Evolutionary conservation across 2,888 invertebrate species (phyloP).

Genomic region (Piscicola geometra): DNA sequence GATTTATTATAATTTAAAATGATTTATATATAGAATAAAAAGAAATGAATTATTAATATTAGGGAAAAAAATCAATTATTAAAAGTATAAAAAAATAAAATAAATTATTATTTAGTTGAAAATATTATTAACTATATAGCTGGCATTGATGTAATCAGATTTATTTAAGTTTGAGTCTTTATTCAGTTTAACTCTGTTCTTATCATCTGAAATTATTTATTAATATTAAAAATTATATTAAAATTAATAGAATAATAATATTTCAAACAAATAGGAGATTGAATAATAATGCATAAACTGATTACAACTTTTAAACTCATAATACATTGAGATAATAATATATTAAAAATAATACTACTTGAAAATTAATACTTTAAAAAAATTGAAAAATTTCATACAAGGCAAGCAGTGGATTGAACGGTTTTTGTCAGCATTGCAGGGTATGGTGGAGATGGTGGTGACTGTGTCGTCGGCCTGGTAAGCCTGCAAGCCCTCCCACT

Average conservation of each 20-base stretch:
- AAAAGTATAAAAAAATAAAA: not conserved
- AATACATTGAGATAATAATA: too few relatives aligned
- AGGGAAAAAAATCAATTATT: not conserved
- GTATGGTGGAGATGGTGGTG: not conserved
- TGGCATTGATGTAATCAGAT: constrained; percentile 36
- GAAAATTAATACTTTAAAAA: too few relatives aligned
- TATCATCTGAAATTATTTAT: constrained; percentile 18
- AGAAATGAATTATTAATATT: not conserved
- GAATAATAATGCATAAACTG: not conserved
- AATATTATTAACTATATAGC: constrained; percentile 28
- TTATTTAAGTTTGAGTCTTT: constrained; percentile 24
- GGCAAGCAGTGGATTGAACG: constrained; percentile 17
- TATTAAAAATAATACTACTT: too few relatives aligned
- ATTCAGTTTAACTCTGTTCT: constrained; percentile 19
- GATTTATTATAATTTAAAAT: constrained; percentile 2
- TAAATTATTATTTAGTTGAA: not conserved
- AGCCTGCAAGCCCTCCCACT: constrained; percentile 25
- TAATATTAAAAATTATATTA: too few relatives aligned
- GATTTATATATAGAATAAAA: not conserved
- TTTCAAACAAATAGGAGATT: not conserved
- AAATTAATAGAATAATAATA: too few relatives aligned
- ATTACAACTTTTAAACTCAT: too few relatives aligned
- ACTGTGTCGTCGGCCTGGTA: constrained; percentile 13
- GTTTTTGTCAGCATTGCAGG: constrained; percentile 30
- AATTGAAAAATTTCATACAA: constrained; percentile 9